Conservation (phyloP, 1,140 invertebrate genomes). For the Asobara japonica region DNA sequence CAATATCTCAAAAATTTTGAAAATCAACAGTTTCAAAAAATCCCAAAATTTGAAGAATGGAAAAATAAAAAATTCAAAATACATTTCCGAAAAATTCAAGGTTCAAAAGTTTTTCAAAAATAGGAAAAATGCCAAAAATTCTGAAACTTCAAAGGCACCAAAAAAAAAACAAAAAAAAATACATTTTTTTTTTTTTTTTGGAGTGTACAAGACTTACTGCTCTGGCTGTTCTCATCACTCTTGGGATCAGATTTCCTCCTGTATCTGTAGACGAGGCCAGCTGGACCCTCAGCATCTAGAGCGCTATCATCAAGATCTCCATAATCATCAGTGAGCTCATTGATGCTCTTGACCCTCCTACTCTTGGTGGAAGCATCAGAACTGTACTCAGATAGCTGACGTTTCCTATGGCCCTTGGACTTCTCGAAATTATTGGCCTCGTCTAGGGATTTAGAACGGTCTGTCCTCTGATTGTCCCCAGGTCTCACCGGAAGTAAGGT, state of each 20-base stretch:
- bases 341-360: conserved; percentile 49
- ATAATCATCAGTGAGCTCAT: conserved; percentile 54
- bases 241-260: conserved; percentile 61
- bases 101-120: too few species aligned
- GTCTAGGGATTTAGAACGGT: conserved; percentile 51
- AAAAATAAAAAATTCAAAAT: too few species aligned
- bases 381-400: conserved; percentile 50
- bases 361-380: conserved; percentile 45
- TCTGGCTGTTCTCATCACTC: conserved; percentile 61
- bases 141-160: too few species aligned
- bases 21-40: too few species aligned
- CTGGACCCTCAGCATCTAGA: conserved; percentile 57
- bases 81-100: too few species aligned
- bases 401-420: conserved; percentile 48
- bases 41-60: too few species aligned
- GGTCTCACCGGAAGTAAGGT: conserved; percentile 67
- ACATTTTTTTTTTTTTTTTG: not conserved
- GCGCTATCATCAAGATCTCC: conserved; percentile 58
- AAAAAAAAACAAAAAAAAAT: conserved; percentile 23
- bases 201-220: conserved; percentile 50
- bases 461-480: conserved; percentile 39
- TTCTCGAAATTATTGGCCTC: conserved; percentile 45
- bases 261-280: conserved; percentile 57
- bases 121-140: too few species aligned
- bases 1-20: not conserved